Percentiles rank a stretch among this genome's conserved stretches.
Conservation (phyloP, 2,797 vertebrate species). For the Rachycentron canadum region DNA sequence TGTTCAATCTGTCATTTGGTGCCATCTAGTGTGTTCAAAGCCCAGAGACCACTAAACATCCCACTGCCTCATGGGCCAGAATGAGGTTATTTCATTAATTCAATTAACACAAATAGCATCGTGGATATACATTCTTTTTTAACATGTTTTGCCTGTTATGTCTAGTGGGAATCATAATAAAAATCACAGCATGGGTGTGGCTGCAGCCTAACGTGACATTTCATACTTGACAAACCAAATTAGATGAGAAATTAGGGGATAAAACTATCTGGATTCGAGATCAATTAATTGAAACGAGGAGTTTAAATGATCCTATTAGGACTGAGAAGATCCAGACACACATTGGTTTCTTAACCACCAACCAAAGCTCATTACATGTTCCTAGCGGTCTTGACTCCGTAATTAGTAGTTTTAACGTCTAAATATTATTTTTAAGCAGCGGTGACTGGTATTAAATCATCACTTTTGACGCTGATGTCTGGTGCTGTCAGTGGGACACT, state of each 20-base stretch:
- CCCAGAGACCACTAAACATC: background rate
- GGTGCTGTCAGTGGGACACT: slow-evolving; percentile 62
- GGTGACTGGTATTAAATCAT: accelerated
- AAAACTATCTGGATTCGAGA: background rate
- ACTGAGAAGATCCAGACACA: background rate
- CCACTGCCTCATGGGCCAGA: background rate
- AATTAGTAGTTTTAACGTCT: background rate
- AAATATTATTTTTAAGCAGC: background rate
- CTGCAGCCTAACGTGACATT: slow-evolving; percentile 21
- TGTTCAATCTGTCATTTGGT: slow-evolving; percentile 41
- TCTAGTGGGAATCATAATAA: background rate
- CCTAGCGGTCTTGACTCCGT: accelerated
- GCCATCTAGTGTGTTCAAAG: slow-evolving; percentile 53
- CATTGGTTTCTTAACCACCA: background rate
- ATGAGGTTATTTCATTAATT: background rate
- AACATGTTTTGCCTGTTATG: no score
- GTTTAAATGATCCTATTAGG: slow-evolving; percentile 5
- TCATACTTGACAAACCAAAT: background rate
- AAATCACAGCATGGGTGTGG: slow-evolving; percentile 58
- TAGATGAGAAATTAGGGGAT: background rate
- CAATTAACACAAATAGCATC: background rate
- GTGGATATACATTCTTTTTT: background rate
- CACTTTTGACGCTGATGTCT: background rate
- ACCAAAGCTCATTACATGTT: background rate
- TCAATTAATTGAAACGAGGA: slow-evolving; percentile 32